Conservation (phyloP, 2,888 invertebrate species). For the Nipponacmea schrenckii region DNA sequence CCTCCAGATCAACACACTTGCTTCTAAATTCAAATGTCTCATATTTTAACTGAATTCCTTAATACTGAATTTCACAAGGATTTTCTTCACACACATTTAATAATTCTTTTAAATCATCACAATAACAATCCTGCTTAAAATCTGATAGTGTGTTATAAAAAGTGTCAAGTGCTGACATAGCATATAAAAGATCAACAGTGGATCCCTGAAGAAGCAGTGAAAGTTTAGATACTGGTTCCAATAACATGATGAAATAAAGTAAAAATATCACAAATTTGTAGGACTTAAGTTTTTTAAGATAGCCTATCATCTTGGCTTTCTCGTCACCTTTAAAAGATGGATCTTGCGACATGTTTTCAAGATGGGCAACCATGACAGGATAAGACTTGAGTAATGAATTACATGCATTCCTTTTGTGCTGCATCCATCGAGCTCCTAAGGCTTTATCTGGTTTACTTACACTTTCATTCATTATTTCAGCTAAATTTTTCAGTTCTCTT, state of each 20-base stretch:
- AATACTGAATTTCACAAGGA: too few species aligned
- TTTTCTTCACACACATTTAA: too few species aligned
- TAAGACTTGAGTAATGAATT: not conserved
- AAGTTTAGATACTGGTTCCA: not conserved
- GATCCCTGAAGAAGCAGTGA: not conserved
- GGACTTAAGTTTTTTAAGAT: not conserved
- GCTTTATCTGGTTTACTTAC: not conserved
- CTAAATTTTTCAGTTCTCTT: not conserved
- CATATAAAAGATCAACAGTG: not conserved
- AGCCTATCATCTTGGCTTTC: not conserved
- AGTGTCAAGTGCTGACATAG: not conserved
- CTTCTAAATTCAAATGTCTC: too few species aligned
- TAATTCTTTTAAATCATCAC: too few species aligned
- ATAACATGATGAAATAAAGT: not conserved
- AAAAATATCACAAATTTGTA: not conserved
- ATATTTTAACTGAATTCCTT: too few species aligned
- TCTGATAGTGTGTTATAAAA: not conserved
- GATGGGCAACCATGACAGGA: not conserved
- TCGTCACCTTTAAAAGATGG: not conserved
- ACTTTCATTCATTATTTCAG: not conserved
- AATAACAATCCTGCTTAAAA: not conserved
- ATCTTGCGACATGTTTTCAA: not conserved
- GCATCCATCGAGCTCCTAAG: not conserved
- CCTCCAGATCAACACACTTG: too few species aligned
- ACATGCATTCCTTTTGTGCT: not conserved